Evolutionary conservation across 2,113 vertebrate genomes (phyloP).

Genomic region (Laticauda colubrina): DNA sequence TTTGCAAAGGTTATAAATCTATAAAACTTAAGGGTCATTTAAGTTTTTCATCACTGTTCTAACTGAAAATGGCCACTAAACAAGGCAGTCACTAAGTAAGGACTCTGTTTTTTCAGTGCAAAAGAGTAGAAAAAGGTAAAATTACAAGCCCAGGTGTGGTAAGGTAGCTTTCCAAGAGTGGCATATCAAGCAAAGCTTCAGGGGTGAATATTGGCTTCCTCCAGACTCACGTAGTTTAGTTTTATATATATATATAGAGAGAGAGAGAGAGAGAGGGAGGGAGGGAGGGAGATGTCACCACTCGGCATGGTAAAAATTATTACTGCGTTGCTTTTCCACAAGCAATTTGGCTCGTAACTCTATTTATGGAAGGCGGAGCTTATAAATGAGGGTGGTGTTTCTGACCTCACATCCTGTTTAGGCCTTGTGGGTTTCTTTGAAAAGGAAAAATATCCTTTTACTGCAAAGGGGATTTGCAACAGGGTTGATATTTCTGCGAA

Average conservation of each 20-base stretch:
- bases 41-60: not conserved
- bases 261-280: too few species aligned
- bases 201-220: not conserved
- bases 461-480: not conserved
- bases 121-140: not conserved
- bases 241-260: too few species aligned
- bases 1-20: not conserved
- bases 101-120: not conserved
- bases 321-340: not conserved
- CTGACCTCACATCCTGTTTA: conserved; percentile 28
- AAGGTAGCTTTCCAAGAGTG: not conserved
- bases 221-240: not conserved
- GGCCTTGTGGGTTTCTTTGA: conserved; percentile 30
- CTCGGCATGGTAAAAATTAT: not conserved
- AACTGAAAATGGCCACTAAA: not conserved
- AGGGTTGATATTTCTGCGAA: not conserved
- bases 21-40: not conserved
- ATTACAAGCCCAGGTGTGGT: not conserved
- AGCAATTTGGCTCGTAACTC: not conserved
- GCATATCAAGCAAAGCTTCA: not conserved
- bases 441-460: not conserved
- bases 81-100: not conserved
- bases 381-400: not conserved
- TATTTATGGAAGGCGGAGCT: not conserved
- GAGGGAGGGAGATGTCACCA: not conserved